Base-by-base conservation (phyloP, 2,888 invertebrate genomes). In the Orchesella flavescens region DNA sequence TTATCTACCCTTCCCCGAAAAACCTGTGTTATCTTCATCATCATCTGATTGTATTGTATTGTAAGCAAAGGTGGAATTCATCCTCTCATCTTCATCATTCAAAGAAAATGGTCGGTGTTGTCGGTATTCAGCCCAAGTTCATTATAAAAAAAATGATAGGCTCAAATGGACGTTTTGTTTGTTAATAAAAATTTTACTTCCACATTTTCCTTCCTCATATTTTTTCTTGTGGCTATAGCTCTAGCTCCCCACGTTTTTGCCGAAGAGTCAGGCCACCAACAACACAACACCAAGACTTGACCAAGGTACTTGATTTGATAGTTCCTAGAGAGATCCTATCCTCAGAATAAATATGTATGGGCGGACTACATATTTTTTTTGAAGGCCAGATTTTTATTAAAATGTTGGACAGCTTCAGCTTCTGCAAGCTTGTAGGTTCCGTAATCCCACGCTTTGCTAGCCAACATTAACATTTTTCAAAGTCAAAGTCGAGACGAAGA, bases 401-500 rank as follows among this genome's bases (percentile, higher is more conserved):
- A 24, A 23, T 13, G n/a, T 34, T 63, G 34, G 24, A 63, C 34
- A n/a, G 63, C 57, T 57, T 24, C 63, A 15, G 34, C 63, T 63
- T 12, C 63, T 34, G 10, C 34, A 21, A 24, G 15, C 49, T 69
- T 49, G 21, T 10, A 13, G 57, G 78, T 78, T 78, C 78, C 78
- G 78, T 21, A 78, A 78, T 78, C 78, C 78, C 71, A 78, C 78
- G 71, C 78, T 49, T 68, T 49, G 43, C 44, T 19, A 61, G 53
- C n/a, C 59, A 72, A 49, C 49, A 49, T 12, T 49, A 49, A 21
- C 65, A 65, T 65, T 63, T 44, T 59, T 75, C 53, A 75, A 75
- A 75, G 74, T 65, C 74, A 75, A 53, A 63, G 53, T 44, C 46
- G 43, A 57, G 23, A 44, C 44, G 44, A 23, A n/a, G 49, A n/a